Base-by-base conservation (phyloP, 30 jellyfish, hydroid and myxozoan species). In the Mastigias papua region DNA sequence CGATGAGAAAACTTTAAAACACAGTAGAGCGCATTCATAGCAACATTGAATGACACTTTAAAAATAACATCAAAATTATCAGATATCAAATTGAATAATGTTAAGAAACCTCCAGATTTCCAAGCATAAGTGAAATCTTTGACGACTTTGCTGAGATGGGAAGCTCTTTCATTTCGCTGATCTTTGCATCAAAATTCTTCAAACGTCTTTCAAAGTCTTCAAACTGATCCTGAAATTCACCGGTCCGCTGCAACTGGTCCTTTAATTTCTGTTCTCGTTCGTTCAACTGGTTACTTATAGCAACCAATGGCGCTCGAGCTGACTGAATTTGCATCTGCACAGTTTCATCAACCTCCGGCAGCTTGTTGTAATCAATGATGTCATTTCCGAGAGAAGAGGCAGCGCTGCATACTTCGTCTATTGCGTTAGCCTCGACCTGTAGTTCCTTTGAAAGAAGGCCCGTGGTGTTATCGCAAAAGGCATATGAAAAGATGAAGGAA, bases 161-260 rank as follows among this genome's bases (percentile, higher is more conserved):
- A 34, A 81, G 68, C 51, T 66, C 80, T 34, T 86, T 68, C 27
- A 82, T 90, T 34, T 86, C 82, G 3, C 63, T 87, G 31, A 90
- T 65, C 20, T 87, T 83, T 16, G 78, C 90, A 34, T 95, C 93
- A 35, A 95, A 54, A 46, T 90, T 95, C 57, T 75, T 62, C 66
- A 95, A 65, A 33, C 99, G 65, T 50, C 99, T 93, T 1, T 51
- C 22, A 72, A 95, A 76, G 57, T 95, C 99, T 50, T 95, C 99
- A 74, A 89, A 58, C 76, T 95, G 99, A 60, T 95, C 99, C 75
- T 95, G 97, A 58, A 95, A 73, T 2, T 97, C 98, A 2, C 99
- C 99, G 60, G 97, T 81, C 35, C 74, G 97, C 48, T 90, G 96
- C 58, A 95, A 77, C 69, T 88, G 85, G 26, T 95, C 98, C 76